These are phyloP conservation scores for Bagarius yarrelli DNA, from an alignment of 2,113 vertebrate genomes.

Conservation along the genomic window DNA sequence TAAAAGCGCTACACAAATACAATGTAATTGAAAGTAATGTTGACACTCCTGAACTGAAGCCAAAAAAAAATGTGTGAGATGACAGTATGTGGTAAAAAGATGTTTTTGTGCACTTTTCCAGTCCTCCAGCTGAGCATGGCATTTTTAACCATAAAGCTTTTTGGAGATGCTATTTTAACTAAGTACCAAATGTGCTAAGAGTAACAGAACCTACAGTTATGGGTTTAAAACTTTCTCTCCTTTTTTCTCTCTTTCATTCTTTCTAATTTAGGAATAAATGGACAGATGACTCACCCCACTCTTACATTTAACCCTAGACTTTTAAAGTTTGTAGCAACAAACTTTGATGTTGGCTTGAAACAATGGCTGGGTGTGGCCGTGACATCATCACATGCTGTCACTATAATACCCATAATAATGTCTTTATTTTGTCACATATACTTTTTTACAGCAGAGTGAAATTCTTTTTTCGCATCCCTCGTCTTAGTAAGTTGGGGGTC, in stretches of 20 bases:
- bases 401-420: no score
- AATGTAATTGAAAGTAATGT: no score
- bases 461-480: no score
- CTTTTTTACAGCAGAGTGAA: no score
- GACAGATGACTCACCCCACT: constrained; percentile 39
- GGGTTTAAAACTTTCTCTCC: neutral
- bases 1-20: no score
- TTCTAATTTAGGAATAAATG: neutral
- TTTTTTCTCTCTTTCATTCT: neutral
- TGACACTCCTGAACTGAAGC: neutral
- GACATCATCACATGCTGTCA: no score
- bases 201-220: no score
- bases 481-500: no score
- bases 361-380: no score
- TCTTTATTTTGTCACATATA: no score
- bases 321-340: constrained; percentile 75
- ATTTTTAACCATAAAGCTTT: neutral
- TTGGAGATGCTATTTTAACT: neutral
- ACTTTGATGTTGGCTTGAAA: no score
- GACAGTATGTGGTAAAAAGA: neutral
- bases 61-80: neutral
- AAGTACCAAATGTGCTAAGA: no score
- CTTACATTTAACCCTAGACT: constrained; percentile 72
- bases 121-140: constrained; percentile 12
- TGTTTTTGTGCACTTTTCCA: neutral